Conservation (phyloP, 2,797 vertebrate genomes). For the Pampus argenteus region DNA sequence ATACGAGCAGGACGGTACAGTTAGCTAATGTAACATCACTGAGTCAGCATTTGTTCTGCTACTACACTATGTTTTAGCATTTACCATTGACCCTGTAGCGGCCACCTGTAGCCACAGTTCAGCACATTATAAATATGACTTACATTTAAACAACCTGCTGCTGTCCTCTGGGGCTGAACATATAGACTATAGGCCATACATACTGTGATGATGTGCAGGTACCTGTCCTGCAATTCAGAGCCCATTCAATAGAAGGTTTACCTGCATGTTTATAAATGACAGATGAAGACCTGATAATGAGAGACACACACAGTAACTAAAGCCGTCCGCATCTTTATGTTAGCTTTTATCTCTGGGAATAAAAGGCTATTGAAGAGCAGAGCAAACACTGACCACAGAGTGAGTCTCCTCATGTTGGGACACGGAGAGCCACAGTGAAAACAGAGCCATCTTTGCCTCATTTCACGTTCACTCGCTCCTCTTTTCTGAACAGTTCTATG, state of each 20-base stretch:
- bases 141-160: not conserved
- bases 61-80: not conserved
- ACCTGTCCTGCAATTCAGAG: not conserved
- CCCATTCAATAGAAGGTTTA: conserved; percentile 22
- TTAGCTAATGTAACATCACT: too few relatives aligned
- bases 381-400: conserved; percentile 66
- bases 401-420: conserved; percentile 58
- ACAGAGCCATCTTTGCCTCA: conserved; percentile 29
- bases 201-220: not conserved
- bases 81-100: not conserved
- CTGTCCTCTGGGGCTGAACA: not conserved
- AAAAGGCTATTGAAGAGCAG: conserved; percentile 66
- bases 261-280: conserved; percentile 40
- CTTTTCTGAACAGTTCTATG: conserved; percentile 1
- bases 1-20: too few relatives aligned
- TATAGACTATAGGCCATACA: not conserved
- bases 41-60: too few relatives aligned
- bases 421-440: conserved; percentile 47
- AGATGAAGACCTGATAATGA: conserved; percentile 14
- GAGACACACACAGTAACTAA: conserved; percentile 58
- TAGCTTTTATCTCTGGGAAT: conserved; percentile 59
- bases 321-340: conserved; percentile 44
- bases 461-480: conserved; percentile 1
- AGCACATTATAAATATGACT: not conserved
- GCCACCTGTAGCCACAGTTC: not conserved